Percentiles rank a stretch among this genome's conserved stretches.
These are phyloP conservation scores for Dinocampus coccinellae DNA, from an alignment of 2,888 invertebrate genomes.

Conservation along the genomic window DNA sequence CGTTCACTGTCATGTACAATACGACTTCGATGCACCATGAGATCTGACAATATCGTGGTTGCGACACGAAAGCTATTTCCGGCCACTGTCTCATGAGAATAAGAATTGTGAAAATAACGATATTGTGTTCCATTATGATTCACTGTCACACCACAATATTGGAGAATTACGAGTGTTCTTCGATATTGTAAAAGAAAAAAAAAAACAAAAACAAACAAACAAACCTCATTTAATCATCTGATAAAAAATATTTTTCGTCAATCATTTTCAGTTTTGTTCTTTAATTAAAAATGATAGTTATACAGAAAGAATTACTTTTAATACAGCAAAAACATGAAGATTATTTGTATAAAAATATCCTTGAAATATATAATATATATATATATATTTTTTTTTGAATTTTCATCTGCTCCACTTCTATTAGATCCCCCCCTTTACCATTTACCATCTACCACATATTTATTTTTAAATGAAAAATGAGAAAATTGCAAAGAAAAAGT, in stretches of 20 bases:
- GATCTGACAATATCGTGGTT: conserved; percentile 30
- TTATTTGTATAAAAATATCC: conserved; percentile 2
- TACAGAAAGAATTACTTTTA: too few relatives aligned
- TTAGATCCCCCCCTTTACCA: conserved; percentile 20
- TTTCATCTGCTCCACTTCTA: conserved; percentile 7
- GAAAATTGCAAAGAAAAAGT: background rate
- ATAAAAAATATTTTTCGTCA: conserved; percentile 63
- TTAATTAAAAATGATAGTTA: too few relatives aligned
- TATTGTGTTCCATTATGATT: conserved; percentile 5
- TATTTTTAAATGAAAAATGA: background rate
- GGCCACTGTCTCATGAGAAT: conserved; percentile 29
- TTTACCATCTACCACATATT: conserved; percentile 18
- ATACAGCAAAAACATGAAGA: too few relatives aligned
- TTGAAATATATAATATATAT: too few relatives aligned
- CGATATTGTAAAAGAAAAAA: background rate
- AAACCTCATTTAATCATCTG: conserved; percentile 60
- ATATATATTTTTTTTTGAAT: background rate
- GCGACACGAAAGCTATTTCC: conserved; percentile 31
- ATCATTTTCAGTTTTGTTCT: too few relatives aligned
- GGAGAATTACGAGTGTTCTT: conserved; percentile 44
- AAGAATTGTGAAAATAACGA: conserved; percentile 20
- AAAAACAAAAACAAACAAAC: background rate
- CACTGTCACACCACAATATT: conserved; percentile 41
- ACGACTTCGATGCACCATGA: conserved; percentile 26
- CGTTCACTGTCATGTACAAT: conserved; percentile 34